Percentiles rank a stretch among this genome's conserved stretches.
These are phyloP conservation scores for Spodoptera littoralis DNA, from an alignment of 2,888 invertebrate species.

Conservation along the genomic window DNA sequence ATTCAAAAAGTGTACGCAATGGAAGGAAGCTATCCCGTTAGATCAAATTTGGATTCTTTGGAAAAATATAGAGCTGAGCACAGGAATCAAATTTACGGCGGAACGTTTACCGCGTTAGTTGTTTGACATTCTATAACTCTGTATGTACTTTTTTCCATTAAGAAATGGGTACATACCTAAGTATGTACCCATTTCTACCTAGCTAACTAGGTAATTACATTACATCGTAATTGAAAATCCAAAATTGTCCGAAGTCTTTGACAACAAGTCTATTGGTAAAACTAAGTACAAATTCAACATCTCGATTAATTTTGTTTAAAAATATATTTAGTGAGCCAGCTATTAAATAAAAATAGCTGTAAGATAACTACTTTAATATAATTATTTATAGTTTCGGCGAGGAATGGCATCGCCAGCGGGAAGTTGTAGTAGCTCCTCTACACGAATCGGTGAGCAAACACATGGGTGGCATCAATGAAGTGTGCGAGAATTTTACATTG, in stretches of 20 bases:
- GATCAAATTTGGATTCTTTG: slow-evolving; percentile 90
- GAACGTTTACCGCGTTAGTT: slow-evolving; percentile 89
- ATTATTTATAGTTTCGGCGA: slow-evolving; percentile 83
- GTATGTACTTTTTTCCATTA: too few species aligned
- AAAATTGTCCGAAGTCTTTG: too few species aligned
- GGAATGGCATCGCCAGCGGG: slow-evolving; percentile 89
- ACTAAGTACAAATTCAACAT: too few species aligned
- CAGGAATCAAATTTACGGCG: slow-evolving; percentile 86
- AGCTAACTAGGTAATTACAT: too few species aligned
- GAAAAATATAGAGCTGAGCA: slow-evolving; percentile 90
- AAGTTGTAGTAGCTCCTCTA: slow-evolving; percentile 84
- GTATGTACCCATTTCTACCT: too few species aligned
- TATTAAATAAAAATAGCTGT: too few species aligned
- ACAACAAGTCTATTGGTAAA: too few species aligned
- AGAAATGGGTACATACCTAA: too few species aligned
- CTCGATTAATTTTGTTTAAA: too few species aligned
- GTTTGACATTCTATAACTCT: slow-evolving; percentile 1
- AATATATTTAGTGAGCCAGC: too few species aligned
- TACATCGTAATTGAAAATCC: too few species aligned
- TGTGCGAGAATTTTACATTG: slow-evolving; percentile 73
- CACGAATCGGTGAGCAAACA: slow-evolving; percentile 74
- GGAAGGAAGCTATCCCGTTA: slow-evolving; percentile 89
- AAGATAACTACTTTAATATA: too few species aligned
- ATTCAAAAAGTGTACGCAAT: slow-evolving; percentile 89
- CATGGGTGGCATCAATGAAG: slow-evolving; percentile 76